Base-by-base conservation (phyloP, 2,797 vertebrate species). In the Dendrocincla tyrannina region DNA sequence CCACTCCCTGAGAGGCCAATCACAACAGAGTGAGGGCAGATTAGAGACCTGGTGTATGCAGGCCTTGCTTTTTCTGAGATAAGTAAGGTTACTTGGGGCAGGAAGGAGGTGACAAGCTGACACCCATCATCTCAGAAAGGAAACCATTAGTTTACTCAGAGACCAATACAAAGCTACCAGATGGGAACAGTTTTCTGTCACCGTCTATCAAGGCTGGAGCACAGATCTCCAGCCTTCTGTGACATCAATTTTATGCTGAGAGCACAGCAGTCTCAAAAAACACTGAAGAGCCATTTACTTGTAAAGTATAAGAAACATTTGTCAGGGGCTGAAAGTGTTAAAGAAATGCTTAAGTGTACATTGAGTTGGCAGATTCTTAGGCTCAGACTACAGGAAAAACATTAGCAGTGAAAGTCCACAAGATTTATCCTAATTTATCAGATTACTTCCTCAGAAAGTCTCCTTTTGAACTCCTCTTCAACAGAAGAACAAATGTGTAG, bases 391-490 rank as follows among this genome's bases (percentile, higher is more conserved):
- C 76, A 95, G 93, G 62, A 73, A 95, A 97, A 96, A 96, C 93
- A 97, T 95, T 75, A 91, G 96, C 93, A 69, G 90, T 95, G 68
- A 96, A 97, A 96, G 96, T 97, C 97, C 81, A 79, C 91, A 96
- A 97, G 97, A 96, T 92, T 96, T 95, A 97, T 92, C 98, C 97
- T 97, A 97, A 98, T 98, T 98, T 98, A 97, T 97, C 97, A 97
- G 97, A 98, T 98, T 98, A 98, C 97, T 98, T 98, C 97, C 97
- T 98, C 97, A 96, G 96, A 98, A 97, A 98, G 83, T 80, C 76
- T 95, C 89, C 94, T 97, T 98, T 98, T 98, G 97, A 98, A 98
- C 97, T 96, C 96, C 69, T 97, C 96, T 97, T 97, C 94, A 95
- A 97, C 96, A 97, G 97, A 98, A 98, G 97, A 98, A 98, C 97